phyloP scores from a whole-genome alignment of 2,888 invertebrate genomes.

The Drosophila tanythrix region DNA sequence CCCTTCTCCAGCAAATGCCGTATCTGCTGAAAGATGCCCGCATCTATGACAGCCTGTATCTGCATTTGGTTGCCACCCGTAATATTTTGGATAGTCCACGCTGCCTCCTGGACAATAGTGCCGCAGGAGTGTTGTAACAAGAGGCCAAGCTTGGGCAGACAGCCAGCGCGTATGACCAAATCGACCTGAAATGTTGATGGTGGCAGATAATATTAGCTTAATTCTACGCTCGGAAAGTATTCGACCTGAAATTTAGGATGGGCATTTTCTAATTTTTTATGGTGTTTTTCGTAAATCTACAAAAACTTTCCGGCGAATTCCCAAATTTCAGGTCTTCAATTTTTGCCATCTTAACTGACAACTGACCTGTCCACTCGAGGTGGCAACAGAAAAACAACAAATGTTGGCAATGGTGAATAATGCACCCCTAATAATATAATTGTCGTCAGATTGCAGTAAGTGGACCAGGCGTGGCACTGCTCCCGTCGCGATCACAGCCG shows the following conservation, averaged over 20 bases:
- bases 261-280: neutral
- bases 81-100: conserved; percentile 96
- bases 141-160: conserved; percentile 88
- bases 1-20: conserved; percentile 84
- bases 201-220: neutral
- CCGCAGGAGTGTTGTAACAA: conserved; percentile 88
- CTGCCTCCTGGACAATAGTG: conserved; percentile 85
- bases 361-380: conserved; percentile 91
- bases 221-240: neutral
- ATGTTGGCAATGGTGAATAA: conserved; percentile 96
- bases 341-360: conserved; percentile 82
- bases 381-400: conserved; percentile 88
- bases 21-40: conserved; percentile 83
- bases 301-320: neutral
- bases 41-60: conserved; percentile 92
- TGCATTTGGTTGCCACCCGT: conserved; percentile 94
- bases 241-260: neutral
- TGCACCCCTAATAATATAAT: conserved; percentile 92
- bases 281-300: neutral
- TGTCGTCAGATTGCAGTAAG: conserved; percentile 88
- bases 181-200: conserved; percentile 87
- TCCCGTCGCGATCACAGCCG: conserved; percentile 89
- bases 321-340: neutral
- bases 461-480: conserved; percentile 89
- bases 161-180: conserved; percentile 90